Conservation (phyloP, 2,888 invertebrate species). For the Onthophagus sagittarius region DNA sequence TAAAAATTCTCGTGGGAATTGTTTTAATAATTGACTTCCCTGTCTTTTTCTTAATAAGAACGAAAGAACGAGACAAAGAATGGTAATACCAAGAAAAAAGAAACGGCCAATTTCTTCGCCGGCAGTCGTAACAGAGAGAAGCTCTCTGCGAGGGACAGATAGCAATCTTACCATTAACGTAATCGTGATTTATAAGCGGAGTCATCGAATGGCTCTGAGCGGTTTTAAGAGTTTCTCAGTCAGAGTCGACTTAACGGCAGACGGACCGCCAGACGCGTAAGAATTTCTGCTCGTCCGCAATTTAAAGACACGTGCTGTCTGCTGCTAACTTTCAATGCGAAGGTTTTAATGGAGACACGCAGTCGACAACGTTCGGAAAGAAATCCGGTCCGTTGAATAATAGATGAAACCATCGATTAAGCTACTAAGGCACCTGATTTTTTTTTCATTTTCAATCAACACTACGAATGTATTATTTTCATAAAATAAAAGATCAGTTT, state of each 20-base stretch:
- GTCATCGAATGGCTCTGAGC: slow-evolving; percentile 5
- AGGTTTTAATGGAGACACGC: slow-evolving; percentile 19
- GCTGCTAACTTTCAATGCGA: background rate
- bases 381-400: background rate
- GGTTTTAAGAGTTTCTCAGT: background rate
- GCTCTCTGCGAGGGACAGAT: background rate
- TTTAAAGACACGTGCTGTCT: slow-evolving; percentile 22
- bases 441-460: background rate
- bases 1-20: background rate
- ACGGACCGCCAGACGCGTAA: slow-evolving; percentile 17
- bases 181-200: slow-evolving; percentile 7
- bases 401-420: background rate
- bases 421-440: background rate
- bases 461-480: too few relatives aligned
- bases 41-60: background rate
- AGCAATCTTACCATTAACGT: background rate
- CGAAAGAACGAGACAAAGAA: background rate
- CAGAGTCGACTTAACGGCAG: slow-evolving; percentile 9
- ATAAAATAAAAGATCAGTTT: too few relatives aligned
- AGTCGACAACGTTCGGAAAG: background rate
- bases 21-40: background rate
- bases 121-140: background rate
- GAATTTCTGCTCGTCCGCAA: slow-evolving; percentile 14
- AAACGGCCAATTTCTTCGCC: background rate
- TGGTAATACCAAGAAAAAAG: background rate